Conservation (phyloP, 2,113 vertebrate species). For the Anguilla japonica region DNA sequence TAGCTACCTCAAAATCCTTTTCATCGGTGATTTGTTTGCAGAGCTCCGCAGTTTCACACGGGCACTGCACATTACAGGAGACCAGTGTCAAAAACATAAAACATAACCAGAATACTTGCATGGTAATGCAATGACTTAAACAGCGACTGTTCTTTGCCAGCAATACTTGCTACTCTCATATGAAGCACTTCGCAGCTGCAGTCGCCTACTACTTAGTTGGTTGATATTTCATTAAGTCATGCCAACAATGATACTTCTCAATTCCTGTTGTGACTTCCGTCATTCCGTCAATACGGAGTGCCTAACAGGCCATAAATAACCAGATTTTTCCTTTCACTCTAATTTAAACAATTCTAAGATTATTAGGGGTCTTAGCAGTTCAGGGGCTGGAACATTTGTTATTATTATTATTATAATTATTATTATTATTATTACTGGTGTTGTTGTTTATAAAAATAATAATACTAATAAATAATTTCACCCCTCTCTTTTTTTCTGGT, state of each 20-base stretch:
- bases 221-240: no score
- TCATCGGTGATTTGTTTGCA: conserved; percentile 58
- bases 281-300: background rate
- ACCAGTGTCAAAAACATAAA: conserved; percentile 22
- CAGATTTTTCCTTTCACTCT: background rate
- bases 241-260: no score
- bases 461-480: no score
- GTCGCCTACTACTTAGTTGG: no score
- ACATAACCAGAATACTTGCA: background rate
- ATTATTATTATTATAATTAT: no score
- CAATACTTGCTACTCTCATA: background rate
- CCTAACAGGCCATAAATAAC: background rate
- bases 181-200: no score
- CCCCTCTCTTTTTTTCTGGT: no score
- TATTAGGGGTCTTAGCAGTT: no score
- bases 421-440: no score
- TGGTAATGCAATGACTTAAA: background rate
- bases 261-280: background rate
- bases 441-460: no score
- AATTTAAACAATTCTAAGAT: no score
- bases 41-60: conserved; percentile 61
- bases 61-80: conserved; percentile 47
- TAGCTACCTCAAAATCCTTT: conserved; percentile 65
- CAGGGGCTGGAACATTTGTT: no score
- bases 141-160: background rate